phyloP scores from a whole-genome alignment of 2,888 invertebrate species.

The Oscheius onirici region DNA sequence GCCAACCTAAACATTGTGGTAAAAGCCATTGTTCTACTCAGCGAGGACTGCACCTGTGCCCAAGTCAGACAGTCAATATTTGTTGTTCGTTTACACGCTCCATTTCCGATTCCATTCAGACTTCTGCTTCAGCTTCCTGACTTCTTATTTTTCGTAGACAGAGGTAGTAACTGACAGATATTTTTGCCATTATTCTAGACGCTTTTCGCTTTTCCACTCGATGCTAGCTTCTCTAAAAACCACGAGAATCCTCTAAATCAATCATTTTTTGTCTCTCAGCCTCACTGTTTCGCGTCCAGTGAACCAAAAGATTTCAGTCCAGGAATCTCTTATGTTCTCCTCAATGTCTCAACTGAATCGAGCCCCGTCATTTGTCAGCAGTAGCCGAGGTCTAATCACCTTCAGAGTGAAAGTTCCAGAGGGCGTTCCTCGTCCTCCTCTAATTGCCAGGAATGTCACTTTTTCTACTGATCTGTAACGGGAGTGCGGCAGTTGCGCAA shows the following conservation, averaged over 20 bases:
- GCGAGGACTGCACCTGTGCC: not conserved
- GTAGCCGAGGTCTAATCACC: conserved; percentile 6
- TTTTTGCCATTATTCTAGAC: too few relatives aligned
- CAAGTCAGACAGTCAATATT: conserved; percentile 23
- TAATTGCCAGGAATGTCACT: conserved; percentile 29
- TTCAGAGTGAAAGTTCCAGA: conserved; percentile 1
- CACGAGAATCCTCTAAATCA: too few relatives aligned
- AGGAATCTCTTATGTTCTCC: too few relatives aligned
- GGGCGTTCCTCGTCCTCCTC: conserved; percentile 18
- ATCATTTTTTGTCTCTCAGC: too few relatives aligned
- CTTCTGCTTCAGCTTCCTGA: not conserved
- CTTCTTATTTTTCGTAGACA: not conserved
- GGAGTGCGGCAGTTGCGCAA: conserved; percentile 2
- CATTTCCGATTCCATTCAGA: not conserved
- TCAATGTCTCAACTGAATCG: too few relatives aligned
- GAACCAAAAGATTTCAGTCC: too few relatives aligned
- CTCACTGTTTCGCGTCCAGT: too few relatives aligned
- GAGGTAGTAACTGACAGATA: too few relatives aligned
- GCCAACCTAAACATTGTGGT: not conserved
- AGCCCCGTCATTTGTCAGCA: conserved; percentile 17
- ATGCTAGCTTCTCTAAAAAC: too few relatives aligned
- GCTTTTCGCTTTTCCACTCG: too few relatives aligned
- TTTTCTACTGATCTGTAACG: not conserved
- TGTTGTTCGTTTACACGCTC: conserved; percentile 14
- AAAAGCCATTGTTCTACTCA: not conserved